Base-by-base conservation (phyloP, 2,113 vertebrate genomes). In the Dunckerocampus dactyliophorus region DNA sequence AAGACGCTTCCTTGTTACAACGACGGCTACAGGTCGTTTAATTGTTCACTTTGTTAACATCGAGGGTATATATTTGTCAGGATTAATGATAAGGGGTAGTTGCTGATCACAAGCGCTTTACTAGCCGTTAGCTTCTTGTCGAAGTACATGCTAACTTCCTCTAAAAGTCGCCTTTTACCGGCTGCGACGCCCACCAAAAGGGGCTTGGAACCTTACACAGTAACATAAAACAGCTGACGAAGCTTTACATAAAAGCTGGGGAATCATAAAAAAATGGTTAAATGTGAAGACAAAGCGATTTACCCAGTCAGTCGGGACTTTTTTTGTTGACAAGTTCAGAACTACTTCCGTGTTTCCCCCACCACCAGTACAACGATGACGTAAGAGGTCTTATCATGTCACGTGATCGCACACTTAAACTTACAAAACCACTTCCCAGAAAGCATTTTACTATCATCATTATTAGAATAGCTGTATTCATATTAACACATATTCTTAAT, bases 291-390 rank as follows among this genome's bases (percentile, higher is more conserved):
- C 17, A 20, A n/a, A 1, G 3, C 39, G 37, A 49, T 60, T 83
- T 82, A 85, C 79, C 84, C 31, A 82, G 53, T 82, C 68, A 57
- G 77, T 81, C 54, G 65, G 85, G 71, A 39, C 37, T 14, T 79
- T 31, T 76, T 69, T 80, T 89, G 85, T 91, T 91, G 90, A 89
- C 85, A 90, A 88, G 65, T 81, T 77, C 67, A 47, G 43, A 69
- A 13, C 60, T 22, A 86, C 89, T 92, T 92, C 90, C 92, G 88
- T 61, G 31, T 80, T 20, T 39, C 73, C 76, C 20, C 20, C 39
- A 42, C 39, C 39, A 43, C 22, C 21, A 28, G n/a, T 14, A 52
- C 50, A 50, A 49, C 21, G 9, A 42, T 81, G 79, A 76, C 77
- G 9, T 5, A 2, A 11, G 6, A 57, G 69, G 72, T 74, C 71